A percentile compares a stretch with the other conserved stretches of the same genome.
phyloP scores from a whole-genome alignment of 2,113 vertebrate genomes.

The Turdus rufiventris region DNA sequence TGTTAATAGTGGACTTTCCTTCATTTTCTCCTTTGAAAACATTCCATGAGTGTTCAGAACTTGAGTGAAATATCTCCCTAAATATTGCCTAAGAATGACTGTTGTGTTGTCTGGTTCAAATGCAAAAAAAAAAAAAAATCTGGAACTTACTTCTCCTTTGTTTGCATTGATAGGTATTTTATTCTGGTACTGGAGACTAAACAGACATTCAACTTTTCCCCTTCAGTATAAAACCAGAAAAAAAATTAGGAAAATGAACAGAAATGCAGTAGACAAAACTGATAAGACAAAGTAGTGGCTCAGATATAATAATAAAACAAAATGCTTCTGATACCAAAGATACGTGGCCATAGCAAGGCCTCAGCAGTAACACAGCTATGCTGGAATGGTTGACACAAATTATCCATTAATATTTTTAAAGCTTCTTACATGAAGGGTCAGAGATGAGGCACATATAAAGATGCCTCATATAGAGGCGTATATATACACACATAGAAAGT shows the following conservation, averaged over 20 bases:
- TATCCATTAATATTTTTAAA: neutral
- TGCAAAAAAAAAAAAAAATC: neutral
- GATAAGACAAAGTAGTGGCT: neutral
- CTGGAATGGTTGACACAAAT: neutral
- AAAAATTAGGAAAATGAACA: neutral
- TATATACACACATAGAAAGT: too few species aligned
- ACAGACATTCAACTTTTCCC: neutral
- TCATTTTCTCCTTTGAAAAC: constrained; percentile 53
- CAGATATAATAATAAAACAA: neutral
- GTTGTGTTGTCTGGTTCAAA: neutral
- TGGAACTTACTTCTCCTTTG: neutral
- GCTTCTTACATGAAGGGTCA: neutral
- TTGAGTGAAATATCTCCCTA: constrained; percentile 56
- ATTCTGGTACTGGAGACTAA: neutral
- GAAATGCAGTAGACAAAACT: neutral
- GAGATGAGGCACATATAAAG: neutral
- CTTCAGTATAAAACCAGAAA: neutral
- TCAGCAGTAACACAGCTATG: neutral
- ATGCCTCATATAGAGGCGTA: too few species aligned
- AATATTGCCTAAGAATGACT: constrained; percentile 26
- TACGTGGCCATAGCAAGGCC: neutral
- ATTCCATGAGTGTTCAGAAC: constrained; percentile 40
- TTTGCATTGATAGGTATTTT: neutral
- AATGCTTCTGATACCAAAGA: neutral
- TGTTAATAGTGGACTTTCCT: constrained; percentile 62